Evolutionary conservation across 1,140 invertebrate genomes (phyloP).

Genomic region (Calephelis virginiensis): DNA sequence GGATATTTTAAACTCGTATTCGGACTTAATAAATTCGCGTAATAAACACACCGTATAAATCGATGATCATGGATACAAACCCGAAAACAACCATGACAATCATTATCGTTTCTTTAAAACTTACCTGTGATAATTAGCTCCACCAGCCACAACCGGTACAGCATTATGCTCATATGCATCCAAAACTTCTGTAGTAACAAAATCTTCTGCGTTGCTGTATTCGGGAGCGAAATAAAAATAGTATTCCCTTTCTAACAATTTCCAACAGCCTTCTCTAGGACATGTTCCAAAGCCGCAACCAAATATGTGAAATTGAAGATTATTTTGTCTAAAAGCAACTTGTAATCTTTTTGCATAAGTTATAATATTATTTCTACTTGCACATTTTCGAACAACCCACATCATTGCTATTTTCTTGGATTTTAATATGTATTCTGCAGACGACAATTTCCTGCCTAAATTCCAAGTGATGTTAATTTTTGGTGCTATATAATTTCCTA

Average conservation of each 20-base stretch:
- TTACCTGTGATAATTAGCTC: constrained; percentile 55
- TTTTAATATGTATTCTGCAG: constrained; percentile 34
- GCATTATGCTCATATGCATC: constrained; percentile 69
- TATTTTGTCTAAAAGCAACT: constrained; percentile 70
- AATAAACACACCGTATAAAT: too few relatives aligned
- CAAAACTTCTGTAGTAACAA: constrained; percentile 82
- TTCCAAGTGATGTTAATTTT: constrained; percentile 41
- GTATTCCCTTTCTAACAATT: constrained; percentile 76
- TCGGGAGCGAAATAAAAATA: constrained; percentile 86
- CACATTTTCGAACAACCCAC: constrained; percentile 83
- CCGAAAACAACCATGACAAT: too few relatives aligned
- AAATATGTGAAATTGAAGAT: constrained; percentile 81
- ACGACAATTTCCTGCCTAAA: constrained; percentile 24
- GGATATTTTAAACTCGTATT: too few relatives aligned
- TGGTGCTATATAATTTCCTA: constrained; percentile 55
- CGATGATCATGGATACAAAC: too few relatives aligned
- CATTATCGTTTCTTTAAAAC: constrained; percentile 10
- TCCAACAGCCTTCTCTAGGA: constrained; percentile 51
- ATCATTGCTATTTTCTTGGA: constrained; percentile 75
- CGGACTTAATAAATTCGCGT: too few relatives aligned
- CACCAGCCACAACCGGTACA: constrained; percentile 78
- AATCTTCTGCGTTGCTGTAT: constrained; percentile 80
- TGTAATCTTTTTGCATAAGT: constrained; percentile 79
- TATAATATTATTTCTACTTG: constrained; percentile 67
- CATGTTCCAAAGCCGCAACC: constrained; percentile 80